Evolutionary conservation across 1,140 invertebrate genomes (phyloP).

Genomic region (Anastrepha ludens): DNA sequence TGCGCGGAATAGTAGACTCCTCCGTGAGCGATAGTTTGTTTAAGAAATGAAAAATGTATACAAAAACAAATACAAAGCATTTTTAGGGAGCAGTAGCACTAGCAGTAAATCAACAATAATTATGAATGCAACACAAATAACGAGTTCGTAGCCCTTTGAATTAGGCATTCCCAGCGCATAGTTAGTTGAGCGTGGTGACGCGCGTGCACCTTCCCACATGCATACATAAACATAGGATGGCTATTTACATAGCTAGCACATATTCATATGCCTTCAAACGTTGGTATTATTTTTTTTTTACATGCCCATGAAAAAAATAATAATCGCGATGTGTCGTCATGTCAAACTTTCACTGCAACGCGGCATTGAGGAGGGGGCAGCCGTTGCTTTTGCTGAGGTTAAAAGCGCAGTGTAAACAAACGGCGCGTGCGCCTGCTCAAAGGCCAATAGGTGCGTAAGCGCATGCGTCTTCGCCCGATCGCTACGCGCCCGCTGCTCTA

Average conservation of each 20-base stretch:
- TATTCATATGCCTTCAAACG: conserved; percentile 7
- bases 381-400: neutral
- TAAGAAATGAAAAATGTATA: too few species aligned
- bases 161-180: conserved; percentile 17
- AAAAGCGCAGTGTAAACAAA: conserved; percentile 39
- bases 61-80: too few species aligned
- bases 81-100: neutral
- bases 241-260: neutral
- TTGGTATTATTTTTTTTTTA: conserved; percentile 7
- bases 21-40: too few species aligned
- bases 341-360: conserved; percentile 45
- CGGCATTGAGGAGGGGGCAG: neutral
- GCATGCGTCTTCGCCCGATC: neutral
- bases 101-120: neutral
- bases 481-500: neutral
- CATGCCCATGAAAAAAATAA: neutral
- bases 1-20: too few species aligned
- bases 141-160: conserved; percentile 26
- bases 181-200: neutral
- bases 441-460: neutral
- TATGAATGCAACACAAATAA: neutral
- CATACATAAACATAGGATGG: neutral
- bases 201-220: neutral
- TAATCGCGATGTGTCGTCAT: neutral
- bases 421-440: neutral